Base-by-base conservation (phyloP, 1,140 invertebrate species). In the Pseudomyrmex concolor region DNA sequence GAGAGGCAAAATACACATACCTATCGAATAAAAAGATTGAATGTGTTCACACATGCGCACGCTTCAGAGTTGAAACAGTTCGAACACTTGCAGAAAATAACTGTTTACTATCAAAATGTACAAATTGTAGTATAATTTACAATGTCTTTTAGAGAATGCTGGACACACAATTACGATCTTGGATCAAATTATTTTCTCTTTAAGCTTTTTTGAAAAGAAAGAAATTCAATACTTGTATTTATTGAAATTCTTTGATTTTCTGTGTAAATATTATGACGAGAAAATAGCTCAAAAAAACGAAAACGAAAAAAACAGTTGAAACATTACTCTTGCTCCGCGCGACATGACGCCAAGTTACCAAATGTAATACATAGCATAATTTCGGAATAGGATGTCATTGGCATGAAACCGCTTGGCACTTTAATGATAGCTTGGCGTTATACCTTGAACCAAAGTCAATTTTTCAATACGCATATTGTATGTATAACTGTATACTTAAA, bases 341-440 rank as follows among this genome's bases (percentile, higher is more conserved):
- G 86, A 92, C 85, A 90, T 88, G 90, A 90, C 88, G 87, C 89
- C 85, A 91, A 90, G 90, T 91, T 91, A 91, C 91, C 91, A 92
- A 85, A 89, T 91, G 87, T 89, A 89, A 92, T 91, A 88, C 89
- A 85, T 90, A 91, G 88, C 84, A 76, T 90, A 89, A 88, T 89
- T 89, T 89, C 54, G 88, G 84, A 86, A 92, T 91, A 92, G 89
- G 83, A 89, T 90, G 85, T 90, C 91, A 90, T 90, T 84, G 86
- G 84, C 84, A 86, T 86, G 87, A 90, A 92, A 92, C 89, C 90
- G 91, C 91, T 86, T 90, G 92, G 92, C 91, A 92, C 87, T 88
- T 89, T 87, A 85, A 91, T 78, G 55, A 70, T 84, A 74, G 64
- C 76, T 73, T 60, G 76, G 59, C 57, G 54, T 13, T 59, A 54